Conservation (phyloP, 53 echinoderm and acorn worm genomes). For the Hippasteria phrygiana region DNA sequence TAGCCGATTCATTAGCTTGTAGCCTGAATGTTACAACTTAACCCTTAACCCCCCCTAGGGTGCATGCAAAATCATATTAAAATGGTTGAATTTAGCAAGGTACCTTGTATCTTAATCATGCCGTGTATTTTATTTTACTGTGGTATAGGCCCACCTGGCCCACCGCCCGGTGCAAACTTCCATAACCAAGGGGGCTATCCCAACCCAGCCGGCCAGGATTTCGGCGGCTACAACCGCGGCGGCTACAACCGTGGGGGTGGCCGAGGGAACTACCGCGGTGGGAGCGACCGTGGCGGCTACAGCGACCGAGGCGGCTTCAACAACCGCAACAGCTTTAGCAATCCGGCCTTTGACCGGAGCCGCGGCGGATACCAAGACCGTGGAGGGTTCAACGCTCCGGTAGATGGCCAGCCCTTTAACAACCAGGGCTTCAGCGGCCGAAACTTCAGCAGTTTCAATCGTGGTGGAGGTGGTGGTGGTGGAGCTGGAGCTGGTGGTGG, state of each 20-base stretch:
- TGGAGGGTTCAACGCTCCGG: slow-evolving; percentile 58
- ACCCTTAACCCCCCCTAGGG: no score
- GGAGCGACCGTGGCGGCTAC: slow-evolving; percentile 66
- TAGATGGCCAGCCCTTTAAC: slow-evolving; percentile 30
- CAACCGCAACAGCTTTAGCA: slow-evolving; percentile 54
- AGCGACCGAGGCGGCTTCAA: slow-evolving; percentile 76
- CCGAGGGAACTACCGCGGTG: slow-evolving; percentile 69
- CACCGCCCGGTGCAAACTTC: slow-evolving; percentile 50
- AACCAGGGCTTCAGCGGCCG: slow-evolving; percentile 56
- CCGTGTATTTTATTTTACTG: neutral
- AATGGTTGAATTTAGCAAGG: neutral
- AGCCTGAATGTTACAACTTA: no score
- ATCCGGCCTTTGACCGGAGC: slow-evolving; percentile 11
- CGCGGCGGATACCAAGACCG: slow-evolving; percentile 69
- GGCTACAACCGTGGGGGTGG: slow-evolving; percentile 41
- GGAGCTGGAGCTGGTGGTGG: slow-evolving; percentile 68
- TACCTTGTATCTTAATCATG: neutral
- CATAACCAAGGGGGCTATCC: slow-evolving; percentile 59
- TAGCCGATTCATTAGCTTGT: no score
- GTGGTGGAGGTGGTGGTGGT: slow-evolving; percentile 54
- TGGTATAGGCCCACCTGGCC: slow-evolving; percentile 6
- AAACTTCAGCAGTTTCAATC: slow-evolving; percentile 26
- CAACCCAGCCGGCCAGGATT: slow-evolving; percentile 67
- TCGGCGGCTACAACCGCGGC: slow-evolving; percentile 48
- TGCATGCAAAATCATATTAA: no score